Base-by-base conservation (phyloP, 2,888 invertebrate species). In the Lycophotia porphyrea region DNA sequence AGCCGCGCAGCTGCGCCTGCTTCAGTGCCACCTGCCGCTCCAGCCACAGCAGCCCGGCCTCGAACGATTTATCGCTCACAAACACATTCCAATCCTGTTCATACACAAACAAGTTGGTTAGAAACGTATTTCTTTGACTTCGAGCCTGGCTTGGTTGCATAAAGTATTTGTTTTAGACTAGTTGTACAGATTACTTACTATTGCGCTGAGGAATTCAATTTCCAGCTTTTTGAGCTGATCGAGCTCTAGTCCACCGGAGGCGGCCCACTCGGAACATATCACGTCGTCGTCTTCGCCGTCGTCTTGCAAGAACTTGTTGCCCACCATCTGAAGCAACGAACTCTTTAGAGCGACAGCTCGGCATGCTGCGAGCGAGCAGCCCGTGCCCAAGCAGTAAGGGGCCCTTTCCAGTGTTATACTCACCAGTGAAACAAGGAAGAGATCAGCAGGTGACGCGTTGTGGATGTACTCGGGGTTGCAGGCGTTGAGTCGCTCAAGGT, bases 401-500 rank as follows among this genome's bases (percentile, higher is more conserved):
- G 24, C 15, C 4, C 15, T 39, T n/a, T 13, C 11, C 49, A 44
- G 4, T 55, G 47, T 42, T 42, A 21, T 27, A 42, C 92, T 96
- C 95, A 99, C 99, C 97, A 99, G 97, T 77, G 99, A 99, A 82
- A 99, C 98, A 76, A 99, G 97, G 95, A 99, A 99, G 78, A 99
- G 97, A 93, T 99, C 99, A 47, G 98, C 98, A 44, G 99, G 99
- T 47, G 98, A 97, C 69, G 99, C 97, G 89, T 97, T 96, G 87
- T 98, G 97, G 81, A 99, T 97, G 94, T 99, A 99, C 86, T 98
- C 97, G 0, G 98, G 98, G 96, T 99, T 98, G 88, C 97, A 97
- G 80, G 97, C 97, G 92, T 98, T 98, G 73, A 99, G 97, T 84
- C 99, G 97, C 95, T 99, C 99, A 88, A 99, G 97, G 95, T 99